Evolutionary conservation across 2,797 vertebrate species (phyloP).

Genomic region (Sebastes hubbsi): DNA sequence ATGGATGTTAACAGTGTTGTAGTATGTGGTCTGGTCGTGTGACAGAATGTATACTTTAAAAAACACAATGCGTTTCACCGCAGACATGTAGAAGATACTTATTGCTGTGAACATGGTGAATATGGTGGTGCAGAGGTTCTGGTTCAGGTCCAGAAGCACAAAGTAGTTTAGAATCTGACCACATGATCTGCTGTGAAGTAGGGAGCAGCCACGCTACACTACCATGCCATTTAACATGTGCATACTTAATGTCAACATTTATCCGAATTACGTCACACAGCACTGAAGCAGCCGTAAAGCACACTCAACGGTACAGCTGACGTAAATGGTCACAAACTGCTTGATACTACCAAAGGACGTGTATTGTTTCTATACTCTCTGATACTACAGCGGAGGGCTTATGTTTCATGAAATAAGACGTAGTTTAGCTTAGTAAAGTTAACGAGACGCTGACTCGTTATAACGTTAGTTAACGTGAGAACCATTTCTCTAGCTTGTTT

Average conservation of each 20-base stretch:
- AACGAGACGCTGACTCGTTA: background rate
- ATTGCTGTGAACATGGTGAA: background rate
- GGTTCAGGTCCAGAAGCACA: background rate
- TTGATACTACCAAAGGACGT: no score
- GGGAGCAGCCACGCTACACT: background rate
- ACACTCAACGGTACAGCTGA: background rate
- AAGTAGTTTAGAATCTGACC: background rate
- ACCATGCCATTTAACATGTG: no score
- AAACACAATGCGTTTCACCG: no score
- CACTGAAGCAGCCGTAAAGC: background rate
- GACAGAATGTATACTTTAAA: no score
- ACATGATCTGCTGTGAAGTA: background rate
- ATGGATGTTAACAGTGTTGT: background rate
- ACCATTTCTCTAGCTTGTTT: background rate
- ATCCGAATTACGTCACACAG: background rate
- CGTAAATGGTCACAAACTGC: background rate
- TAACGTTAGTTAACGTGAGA: background rate
- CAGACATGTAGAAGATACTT: no score
- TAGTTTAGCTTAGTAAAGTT: background rate
- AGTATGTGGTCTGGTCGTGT: no score
- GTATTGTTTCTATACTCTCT: no score
- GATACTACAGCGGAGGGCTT: no score
- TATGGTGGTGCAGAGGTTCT: background rate
- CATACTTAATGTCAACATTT: no score
- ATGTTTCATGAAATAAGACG: no score